phyloP scores from a whole-genome alignment of 2,797 vertebrate genomes.

The Cirrhinus mrigala region DNA sequence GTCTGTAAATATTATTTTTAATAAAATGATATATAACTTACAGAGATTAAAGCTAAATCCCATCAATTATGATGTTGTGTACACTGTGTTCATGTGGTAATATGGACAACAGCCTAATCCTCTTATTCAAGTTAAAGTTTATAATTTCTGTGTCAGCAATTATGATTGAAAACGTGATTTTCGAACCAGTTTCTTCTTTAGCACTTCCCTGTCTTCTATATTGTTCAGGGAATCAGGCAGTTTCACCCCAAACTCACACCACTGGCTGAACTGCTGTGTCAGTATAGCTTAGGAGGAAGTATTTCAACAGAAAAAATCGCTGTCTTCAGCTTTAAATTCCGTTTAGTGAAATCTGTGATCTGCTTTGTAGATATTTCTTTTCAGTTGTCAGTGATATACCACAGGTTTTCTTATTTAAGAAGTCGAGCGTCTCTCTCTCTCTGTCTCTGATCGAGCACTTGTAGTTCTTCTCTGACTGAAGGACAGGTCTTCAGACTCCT shows the following conservation, averaged over 20 bases:
- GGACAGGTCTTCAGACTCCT: constrained; percentile 56
- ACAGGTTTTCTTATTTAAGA: constrained; percentile 12
- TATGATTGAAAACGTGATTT: not conserved
- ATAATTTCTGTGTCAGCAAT: not conserved
- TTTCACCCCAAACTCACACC: not conserved
- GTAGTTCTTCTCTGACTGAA: constrained; percentile 51
- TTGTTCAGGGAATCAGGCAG: not conserved
- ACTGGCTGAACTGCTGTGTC: not conserved
- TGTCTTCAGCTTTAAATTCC: not conserved
- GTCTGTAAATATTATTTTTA: not conserved
- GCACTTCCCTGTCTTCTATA: not conserved
- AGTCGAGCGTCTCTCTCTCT: not conserved
- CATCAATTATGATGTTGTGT: not conserved
- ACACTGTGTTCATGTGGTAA: not conserved
- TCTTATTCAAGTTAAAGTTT: not conserved
- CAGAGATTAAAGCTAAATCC: not conserved
- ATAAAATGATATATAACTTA: not conserved
- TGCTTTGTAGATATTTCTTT: constrained; percentile 9
- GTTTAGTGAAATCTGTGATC: not conserved
- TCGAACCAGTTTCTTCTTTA: not conserved
- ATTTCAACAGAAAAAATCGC: not conserved
- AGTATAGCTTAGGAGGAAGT: not conserved
- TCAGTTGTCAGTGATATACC: not conserved
- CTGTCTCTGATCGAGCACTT: constrained; percentile 31
- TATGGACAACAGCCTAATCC: not conserved